Conservation (phyloP, 2,113 vertebrate genomes). For the Pseudorectes ferrugineus region DNA sequence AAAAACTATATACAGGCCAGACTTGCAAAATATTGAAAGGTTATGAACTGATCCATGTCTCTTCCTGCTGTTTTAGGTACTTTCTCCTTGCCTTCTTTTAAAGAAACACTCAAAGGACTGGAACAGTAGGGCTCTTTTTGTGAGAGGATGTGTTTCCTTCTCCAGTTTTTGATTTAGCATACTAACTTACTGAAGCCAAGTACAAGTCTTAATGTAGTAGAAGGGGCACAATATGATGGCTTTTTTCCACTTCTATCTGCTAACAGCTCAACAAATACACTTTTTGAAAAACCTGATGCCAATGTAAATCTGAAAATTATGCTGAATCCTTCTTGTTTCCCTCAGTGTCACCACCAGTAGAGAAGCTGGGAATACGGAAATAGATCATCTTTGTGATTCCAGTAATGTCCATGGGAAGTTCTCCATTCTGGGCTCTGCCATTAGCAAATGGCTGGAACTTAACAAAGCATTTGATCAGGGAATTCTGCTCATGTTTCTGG, state of each 20-base stretch:
- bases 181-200: not conserved
- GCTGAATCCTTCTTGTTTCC: not conserved
- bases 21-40: not conserved
- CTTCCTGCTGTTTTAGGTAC: not conserved
- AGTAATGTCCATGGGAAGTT: not conserved
- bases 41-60: not conserved
- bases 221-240: not conserved
- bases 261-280: not conserved
- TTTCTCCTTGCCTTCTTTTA: fast-evolving
- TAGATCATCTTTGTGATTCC: not conserved
- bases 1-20: not conserved
- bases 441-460: not conserved
- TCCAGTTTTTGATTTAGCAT: not conserved
- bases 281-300: not conserved
- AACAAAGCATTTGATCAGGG: not conserved
- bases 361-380: not conserved
- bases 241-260: not conserved
- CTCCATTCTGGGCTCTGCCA: not conserved
- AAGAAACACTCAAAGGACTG: not conserved
- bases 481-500: not conserved
- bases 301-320: not conserved
- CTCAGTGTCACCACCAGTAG: not conserved
- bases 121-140: not conserved
- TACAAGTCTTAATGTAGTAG: not conserved
- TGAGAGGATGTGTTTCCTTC: not conserved